Evolutionary conservation across 2,888 invertebrate species (phyloP), one percentile per base, ranked within the genome.

Genomic region (Aphrophora alni): DNA sequence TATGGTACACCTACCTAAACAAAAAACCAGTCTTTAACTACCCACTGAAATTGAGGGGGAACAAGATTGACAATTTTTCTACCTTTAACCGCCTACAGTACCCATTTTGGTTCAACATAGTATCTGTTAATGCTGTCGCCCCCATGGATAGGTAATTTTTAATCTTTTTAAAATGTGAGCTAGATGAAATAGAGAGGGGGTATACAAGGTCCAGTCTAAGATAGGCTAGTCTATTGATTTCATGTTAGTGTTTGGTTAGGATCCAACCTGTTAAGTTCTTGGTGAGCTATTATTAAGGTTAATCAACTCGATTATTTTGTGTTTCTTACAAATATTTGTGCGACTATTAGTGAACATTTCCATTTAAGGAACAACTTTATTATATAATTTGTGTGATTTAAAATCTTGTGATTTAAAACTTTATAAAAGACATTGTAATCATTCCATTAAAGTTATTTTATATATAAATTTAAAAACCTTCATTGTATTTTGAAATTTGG

Each of bases 201-300:
- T 74, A n/a, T n/a, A 79, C 78, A 79, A 79, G 78, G 78, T 79
- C 78, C 74, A 59, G 59, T 79, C 78, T 74, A 74, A 33, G 74
- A 79, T 74, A 59, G 74, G 44, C 78, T 68, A 74, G 78, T 28
- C 74, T 68, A 79, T 79, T 79, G 74, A 73, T 79, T 74, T 74
- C 74, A 59, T 28, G 74, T 79, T 79, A 79, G 78, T 79, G 78
- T 74, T 59, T 79, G 73, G 74, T 79, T 73, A 74, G 78, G 74
- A 74, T 79, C 78, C 74, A 74, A 51, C 78, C 78, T 79, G 78
- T 79, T 74, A 79, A 28, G 74, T 79, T 79, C 74, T 38, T 69
- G 68, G 78, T 79, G 74, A 79, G 78, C 21, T 79, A 44, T 69
- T 21, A 38, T 38, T 25, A 38, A 79, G 78, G 68, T 74, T 59